Base-by-base conservation (phyloP, 37 sponge, comb jelly and placozoan genomes). In the Tethya wilhelma region DNA sequence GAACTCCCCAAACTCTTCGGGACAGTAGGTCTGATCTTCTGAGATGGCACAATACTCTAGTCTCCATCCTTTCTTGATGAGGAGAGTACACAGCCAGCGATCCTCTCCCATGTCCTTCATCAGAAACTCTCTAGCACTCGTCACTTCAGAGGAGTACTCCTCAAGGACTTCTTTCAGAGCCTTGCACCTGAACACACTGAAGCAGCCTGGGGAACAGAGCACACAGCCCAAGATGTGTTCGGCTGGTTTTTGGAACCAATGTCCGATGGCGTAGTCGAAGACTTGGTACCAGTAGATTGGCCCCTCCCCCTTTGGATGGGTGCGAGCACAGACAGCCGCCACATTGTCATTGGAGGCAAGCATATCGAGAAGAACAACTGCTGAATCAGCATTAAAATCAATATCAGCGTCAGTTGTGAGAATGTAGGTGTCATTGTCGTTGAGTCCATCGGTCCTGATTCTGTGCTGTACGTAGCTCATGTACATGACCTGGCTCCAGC, bases 91-190 rank as follows among this genome's bases (percentile, higher is more conserved):
- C 34, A 96, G 84, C 96, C 96, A 96, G 32, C 96, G 84, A 67
- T 96, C 96, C 58, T 96, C 96, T 25, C 96, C 96, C 96, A 96
- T 96, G 78, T 96, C 96, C 64, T 96, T 91, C 45, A 78, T 92
- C 14, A 96, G 79, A 81, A 96, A 96, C 64, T 95, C 96, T 2
- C 42, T 25, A n/a, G 87, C 96, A 22, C 38, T 60, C 6, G 74
- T 81, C 44, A 86, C 96, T 2, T 80, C 84, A 14, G 81, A 46
- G 23, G 87, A 78, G 75, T 96, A 96, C 14, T 59, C 71, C 12
- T 83, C 79, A 41, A 96, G 66, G 26, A 86, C 90, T 3, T 79
- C 73, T 42, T 76, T 58, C 42, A 96, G 53, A 45, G 96, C 93
- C 5, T 88, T 82, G 64, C 86, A 81, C 7, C 96, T 83, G 43